Conservation (phyloP, 2,797 vertebrate genomes). For the Malacoctenus gilli region DNA sequence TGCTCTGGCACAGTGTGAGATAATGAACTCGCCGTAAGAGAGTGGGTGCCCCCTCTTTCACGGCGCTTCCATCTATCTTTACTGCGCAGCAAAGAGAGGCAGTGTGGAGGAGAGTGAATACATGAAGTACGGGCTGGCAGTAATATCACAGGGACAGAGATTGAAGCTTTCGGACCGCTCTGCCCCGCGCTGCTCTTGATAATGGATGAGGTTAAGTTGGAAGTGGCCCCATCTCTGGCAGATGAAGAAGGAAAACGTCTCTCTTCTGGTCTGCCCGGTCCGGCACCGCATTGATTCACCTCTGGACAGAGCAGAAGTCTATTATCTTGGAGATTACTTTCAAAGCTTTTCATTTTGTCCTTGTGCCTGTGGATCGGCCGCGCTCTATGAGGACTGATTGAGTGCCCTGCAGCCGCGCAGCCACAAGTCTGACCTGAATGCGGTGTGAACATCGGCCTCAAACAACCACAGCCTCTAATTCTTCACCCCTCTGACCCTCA, state of each 20-base stretch:
- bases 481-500: constrained; percentile 47
- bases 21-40: constrained; percentile 61
- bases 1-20: constrained; percentile 42
- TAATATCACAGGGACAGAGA: constrained; percentile 53
- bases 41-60: constrained; percentile 49
- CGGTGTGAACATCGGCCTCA: constrained; percentile 17
- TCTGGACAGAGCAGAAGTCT: constrained; percentile 60
- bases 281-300: constrained; percentile 66
- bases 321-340: constrained; percentile 77
- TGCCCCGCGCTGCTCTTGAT: constrained; percentile 33
- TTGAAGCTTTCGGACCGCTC: constrained; percentile 34
- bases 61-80: constrained; percentile 55
- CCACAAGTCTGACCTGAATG: constrained; percentile 37
- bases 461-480: constrained; percentile 42
- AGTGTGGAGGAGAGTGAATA: constrained; percentile 18
- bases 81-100: constrained; percentile 20
- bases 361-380: constrained; percentile 44
- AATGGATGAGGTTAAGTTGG: constrained; percentile 56
- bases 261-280: constrained; percentile 40
- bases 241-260: constrained; percentile 62
- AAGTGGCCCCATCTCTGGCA: constrained; percentile 36
- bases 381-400: constrained; percentile 53
- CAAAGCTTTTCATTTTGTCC: constrained; percentile 69
- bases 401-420: constrained; percentile 37
- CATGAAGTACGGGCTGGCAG: constrained; percentile 34